Evolutionary conservation across 2,797 vertebrate genomes (phyloP).

Genomic region (Macroramphosus scolopax): DNA sequence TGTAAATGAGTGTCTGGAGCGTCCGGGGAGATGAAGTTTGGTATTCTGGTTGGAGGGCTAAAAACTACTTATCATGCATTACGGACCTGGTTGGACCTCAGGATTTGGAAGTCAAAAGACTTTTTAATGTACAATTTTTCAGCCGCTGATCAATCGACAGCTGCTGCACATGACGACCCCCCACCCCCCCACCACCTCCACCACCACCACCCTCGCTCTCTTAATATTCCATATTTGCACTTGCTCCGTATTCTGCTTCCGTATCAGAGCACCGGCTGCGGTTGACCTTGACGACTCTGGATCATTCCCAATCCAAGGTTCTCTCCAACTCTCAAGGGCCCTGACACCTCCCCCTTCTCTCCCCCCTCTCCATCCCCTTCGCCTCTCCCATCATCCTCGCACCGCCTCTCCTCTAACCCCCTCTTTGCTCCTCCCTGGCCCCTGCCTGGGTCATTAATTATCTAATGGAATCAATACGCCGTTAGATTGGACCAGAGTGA

Average conservation of each 20-base stretch:
- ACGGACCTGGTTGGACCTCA: slow-evolving; percentile 73
- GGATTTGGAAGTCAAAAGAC: slow-evolving; percentile 81
- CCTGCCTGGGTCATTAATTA: slow-evolving; percentile 81
- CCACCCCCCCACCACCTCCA: slow-evolving; percentile 14
- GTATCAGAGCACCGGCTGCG: slow-evolving; percentile 54
- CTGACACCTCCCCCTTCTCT: slow-evolving; percentile 27
- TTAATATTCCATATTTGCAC: slow-evolving; percentile 60
- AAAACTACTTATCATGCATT: slow-evolving; percentile 81
- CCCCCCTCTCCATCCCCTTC: slow-evolving; percentile 16
- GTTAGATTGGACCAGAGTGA: slow-evolving; percentile 81
- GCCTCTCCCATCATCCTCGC: slow-evolving; percentile 36
- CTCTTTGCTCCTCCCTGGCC: slow-evolving; percentile 64
- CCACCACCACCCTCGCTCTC: slow-evolving; percentile 22
- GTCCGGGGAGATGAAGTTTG: slow-evolving; percentile 71
- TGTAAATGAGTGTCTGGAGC: slow-evolving; percentile 75
- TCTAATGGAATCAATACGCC: slow-evolving; percentile 83
- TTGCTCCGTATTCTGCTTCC: slow-evolving; percentile 66
- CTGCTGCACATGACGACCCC: slow-evolving; percentile 68
- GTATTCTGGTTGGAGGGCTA: slow-evolving; percentile 75
- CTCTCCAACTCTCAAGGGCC: slow-evolving; percentile 75
- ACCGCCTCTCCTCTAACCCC: slow-evolving; percentile 37
- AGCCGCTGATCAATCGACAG: slow-evolving; percentile 78
- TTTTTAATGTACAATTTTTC: slow-evolving; percentile 79
- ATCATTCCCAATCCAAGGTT: slow-evolving; percentile 79
- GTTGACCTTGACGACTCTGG: slow-evolving; percentile 78